Base-by-base conservation (phyloP, 2,888 invertebrate species). In the Catocala fraxini region DNA sequence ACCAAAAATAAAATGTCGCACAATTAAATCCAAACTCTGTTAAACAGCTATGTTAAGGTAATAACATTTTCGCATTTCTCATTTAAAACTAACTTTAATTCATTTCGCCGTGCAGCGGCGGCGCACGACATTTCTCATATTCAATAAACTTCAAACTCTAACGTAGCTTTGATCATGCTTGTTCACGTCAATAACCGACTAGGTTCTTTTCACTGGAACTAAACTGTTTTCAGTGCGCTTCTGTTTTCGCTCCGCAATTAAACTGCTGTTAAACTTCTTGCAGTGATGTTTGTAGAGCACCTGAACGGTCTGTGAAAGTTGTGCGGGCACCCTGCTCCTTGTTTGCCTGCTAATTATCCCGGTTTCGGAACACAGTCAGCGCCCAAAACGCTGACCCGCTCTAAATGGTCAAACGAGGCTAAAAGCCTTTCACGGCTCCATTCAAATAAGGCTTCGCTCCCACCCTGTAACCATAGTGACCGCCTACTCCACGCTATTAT, bases 201-300 rank as follows among this genome's bases (percentile, higher is more conserved):
- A 82, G 87, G 86, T 92, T 93, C 92, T 93, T 91, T 93, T 91
- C 88, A 89, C 80, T 75, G 82, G 81, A 91, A 89, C 88, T 88
- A 89, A 92, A 93, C 85, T 87, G 90, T 91, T 89, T 91, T 89
- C 90, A 86, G 86, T 85, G 88, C 91, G 89, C 89, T 91, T 89
- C 90, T 92, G 92, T 93, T 91, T 92, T 92, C 89, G 88, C 87
- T 86, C 85, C 87, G 91, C 92, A 93, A 93, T 94, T 92, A 93
- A 93, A 93, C 92, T 91, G 90, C 90, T 92, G 93, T 92, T 92
- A 92, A 94, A 94, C 85, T 94, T 93, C 92, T 92, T 92, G 92
- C 92, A 89, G 89, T 87, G 81, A 85, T 93, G 89, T 93, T 93
- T 93, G 92, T 89, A 80, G 88, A 91, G 91, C 90, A 93, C 93